Evolutionary conservation across 2,888 invertebrate genomes (phyloP).

Genomic region (Athetis lepigone): DNA sequence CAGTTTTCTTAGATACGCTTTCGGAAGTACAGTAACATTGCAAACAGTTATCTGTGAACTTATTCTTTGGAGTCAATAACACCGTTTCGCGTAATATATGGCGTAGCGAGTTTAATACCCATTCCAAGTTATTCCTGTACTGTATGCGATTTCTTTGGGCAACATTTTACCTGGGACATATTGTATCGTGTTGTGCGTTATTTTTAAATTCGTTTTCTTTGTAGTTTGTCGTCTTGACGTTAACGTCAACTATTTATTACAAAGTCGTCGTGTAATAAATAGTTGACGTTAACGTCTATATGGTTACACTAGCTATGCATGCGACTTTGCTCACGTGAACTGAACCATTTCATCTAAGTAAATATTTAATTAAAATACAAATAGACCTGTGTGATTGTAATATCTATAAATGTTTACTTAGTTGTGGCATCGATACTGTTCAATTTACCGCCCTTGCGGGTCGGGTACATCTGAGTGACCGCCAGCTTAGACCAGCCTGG

Average conservation of each 20-base stretch:
- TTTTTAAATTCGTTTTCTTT: slow-evolving; percentile 27
- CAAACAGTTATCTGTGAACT: slow-evolving; percentile 79
- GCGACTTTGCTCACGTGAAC: no score
- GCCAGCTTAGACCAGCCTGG: no score
- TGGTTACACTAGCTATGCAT: no score
- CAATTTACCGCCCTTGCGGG: no score
- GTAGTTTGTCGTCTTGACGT: slow-evolving; percentile 39
- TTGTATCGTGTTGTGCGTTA: slow-evolving; percentile 42
- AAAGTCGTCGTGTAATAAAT: no score
- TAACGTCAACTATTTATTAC: no score
- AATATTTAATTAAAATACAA: no score
- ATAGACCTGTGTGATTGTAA: no score
- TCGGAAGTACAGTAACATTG: slow-evolving; percentile 69
- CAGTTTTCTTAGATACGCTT: slow-evolving; percentile 66
- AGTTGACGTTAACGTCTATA: slow-evolving; percentile 31
- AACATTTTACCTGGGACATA: slow-evolving; percentile 63
- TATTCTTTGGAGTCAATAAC: slow-evolving; percentile 85
- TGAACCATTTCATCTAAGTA: no score
- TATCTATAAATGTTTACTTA: no score
- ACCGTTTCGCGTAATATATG: slow-evolving; percentile 80
- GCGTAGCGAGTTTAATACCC: slow-evolving; percentile 61
- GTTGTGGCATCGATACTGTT: no score
- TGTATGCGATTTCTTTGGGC: slow-evolving; percentile 53
- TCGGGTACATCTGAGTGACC: no score
- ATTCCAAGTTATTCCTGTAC: slow-evolving; percentile 63